A percentile compares a stretch with the other conserved stretches of the same genome.
phyloP scores from a whole-genome alignment of 2,888 invertebrate species.

The Cerceris rybyensis region DNA sequence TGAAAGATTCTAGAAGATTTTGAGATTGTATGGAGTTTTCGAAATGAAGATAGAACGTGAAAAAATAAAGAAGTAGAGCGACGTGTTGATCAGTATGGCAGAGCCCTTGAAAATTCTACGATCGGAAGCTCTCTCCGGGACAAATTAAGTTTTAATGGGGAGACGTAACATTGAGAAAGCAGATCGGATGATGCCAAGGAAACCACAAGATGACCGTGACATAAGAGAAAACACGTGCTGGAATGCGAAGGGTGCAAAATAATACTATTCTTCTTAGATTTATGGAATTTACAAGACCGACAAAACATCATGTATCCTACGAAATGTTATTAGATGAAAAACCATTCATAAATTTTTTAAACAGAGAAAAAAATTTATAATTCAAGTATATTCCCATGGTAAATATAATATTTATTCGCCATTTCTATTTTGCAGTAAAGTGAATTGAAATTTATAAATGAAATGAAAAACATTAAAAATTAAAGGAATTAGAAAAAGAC shows the following conservation, averaged over 20 bases:
- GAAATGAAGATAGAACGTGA: not conserved
- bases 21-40: too few relatives aligned
- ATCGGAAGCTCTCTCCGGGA: slow-evolving; percentile 1
- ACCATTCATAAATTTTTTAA: not conserved
- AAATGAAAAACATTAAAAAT: too few relatives aligned
- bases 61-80: not conserved
- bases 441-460: too few relatives aligned
- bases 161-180: slow-evolving; percentile 6
- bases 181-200: slow-evolving; percentile 11
- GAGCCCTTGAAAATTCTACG: not conserved
- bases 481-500: too few relatives aligned
- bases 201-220: slow-evolving; percentile 1
- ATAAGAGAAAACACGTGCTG: not conserved
- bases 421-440: too few relatives aligned
- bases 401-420: too few relatives aligned
- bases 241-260: not conserved
- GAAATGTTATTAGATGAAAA: not conserved
- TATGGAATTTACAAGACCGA: not conserved
- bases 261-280: not conserved
- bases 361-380: too few relatives aligned
- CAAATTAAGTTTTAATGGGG: slow-evolving; percentile 20
- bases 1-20: too few relatives aligned
- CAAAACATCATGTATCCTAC: not conserved
- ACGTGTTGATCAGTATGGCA: not conserved
- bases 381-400: too few relatives aligned